A percentile compares a stretch with the other conserved stretches of the same genome.
phyloP scores from a whole-genome alignment of 2,888 invertebrate genomes.

The Ectemnius cavifrons region DNA sequence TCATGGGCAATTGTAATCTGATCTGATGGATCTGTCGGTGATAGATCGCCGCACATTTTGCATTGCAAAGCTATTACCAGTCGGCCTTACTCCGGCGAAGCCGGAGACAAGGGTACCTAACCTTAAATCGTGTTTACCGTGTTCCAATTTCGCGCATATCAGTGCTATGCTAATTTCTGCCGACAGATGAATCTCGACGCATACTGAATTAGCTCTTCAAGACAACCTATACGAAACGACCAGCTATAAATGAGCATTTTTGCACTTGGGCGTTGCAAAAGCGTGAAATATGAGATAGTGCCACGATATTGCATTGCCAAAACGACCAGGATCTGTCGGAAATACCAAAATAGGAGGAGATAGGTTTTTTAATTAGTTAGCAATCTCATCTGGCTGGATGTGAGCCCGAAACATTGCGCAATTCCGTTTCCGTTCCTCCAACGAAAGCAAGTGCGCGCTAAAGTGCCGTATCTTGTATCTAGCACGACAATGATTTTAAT shows the following conservation, averaged over 20 bases:
- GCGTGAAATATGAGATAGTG: no score
- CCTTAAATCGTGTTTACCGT: background rate
- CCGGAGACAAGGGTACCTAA: background rate
- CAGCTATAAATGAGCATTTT: no score
- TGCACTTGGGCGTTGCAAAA: no score
- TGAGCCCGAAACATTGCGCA: conserved; percentile 1
- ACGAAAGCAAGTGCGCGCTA: conserved; percentile 18
- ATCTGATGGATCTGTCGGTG: conserved; percentile 1
- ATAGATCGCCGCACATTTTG: conserved; percentile 4
- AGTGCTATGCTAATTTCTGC: no score
- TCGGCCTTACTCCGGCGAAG: conserved; percentile 8
- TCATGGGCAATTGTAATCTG: background rate
- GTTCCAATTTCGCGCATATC: conserved; percentile 21
- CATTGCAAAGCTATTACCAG: conserved; percentile 7
- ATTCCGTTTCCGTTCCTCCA: conserved; percentile 35
- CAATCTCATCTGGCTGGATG: no score
- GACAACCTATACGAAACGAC: background rate
- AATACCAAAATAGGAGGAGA: no score
- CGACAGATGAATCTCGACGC: conserved; percentile 9
- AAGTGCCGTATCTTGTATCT: conserved; percentile 26
- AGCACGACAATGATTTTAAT: conserved; percentile 38
- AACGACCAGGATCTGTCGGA: no score
- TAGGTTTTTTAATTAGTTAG: no score
- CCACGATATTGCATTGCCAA: no score
- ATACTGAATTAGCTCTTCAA: conserved; percentile 17